Percentiles rank a stretch among this genome's conserved stretches.
Evolutionary conservation across 1,140 invertebrate genomes (phyloP).

Genomic region (Trissolcus basalis): DNA sequence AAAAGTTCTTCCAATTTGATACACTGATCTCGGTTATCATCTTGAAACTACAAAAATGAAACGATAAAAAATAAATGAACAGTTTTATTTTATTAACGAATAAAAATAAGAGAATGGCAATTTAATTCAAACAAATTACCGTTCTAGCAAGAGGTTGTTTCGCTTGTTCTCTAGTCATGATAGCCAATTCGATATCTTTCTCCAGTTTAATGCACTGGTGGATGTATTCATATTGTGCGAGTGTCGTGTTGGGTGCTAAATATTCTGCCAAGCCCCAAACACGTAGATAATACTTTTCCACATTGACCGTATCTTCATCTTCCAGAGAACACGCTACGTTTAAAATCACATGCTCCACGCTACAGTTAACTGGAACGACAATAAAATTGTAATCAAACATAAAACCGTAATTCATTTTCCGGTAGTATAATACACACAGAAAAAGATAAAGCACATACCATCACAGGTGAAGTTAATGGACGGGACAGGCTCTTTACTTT

Average conservation of each 20-base stretch:
- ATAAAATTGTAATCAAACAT: constrained; percentile 5
- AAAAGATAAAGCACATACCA: constrained; percentile 76
- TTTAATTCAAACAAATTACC: constrained; percentile 77
- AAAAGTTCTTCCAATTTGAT: constrained; percentile 85
- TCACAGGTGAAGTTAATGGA: constrained; percentile 90
- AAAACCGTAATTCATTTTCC: constrained; percentile 3
- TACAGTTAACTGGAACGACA: constrained; percentile 83
- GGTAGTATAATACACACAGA: no score
- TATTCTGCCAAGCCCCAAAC: constrained; percentile 90
- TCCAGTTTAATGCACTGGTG: constrained; percentile 96
- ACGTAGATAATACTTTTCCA: constrained; percentile 82
- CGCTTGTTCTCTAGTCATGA: constrained; percentile 81
- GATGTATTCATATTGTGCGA: constrained; percentile 94
- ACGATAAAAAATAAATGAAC: background rate
- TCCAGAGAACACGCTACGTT: constrained; percentile 90
- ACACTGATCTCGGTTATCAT: constrained; percentile 84
- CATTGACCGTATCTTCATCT: constrained; percentile 80
- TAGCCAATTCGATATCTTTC: constrained; percentile 88
- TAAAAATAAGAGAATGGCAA: no score
- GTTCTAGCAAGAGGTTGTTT: constrained; percentile 82
- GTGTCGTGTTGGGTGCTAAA: constrained; percentile 80
- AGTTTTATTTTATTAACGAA: no score
- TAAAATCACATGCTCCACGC: constrained; percentile 90
- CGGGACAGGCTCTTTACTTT: constrained; percentile 70
- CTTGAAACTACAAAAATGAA: constrained; percentile 76